Base-by-base conservation (phyloP, 2,888 invertebrate species). In the Morpho deidamia region DNA sequence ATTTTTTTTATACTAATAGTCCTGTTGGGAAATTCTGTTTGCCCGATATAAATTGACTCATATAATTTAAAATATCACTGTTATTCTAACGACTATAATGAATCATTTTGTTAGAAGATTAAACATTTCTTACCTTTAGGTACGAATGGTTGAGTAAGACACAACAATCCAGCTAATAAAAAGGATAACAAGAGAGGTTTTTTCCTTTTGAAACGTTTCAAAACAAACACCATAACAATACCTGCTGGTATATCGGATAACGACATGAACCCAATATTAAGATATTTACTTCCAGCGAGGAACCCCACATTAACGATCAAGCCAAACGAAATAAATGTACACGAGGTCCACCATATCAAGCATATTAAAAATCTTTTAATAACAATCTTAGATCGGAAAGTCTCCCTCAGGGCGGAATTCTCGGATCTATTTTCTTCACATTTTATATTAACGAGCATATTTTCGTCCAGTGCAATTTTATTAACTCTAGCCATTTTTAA, bases 231-330 rank as follows among this genome's bases (percentile, higher is more conserved):
- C 52, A 91, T 88, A 14, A 83, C 67, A 12, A 91, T 66, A 63
- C 91, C 91, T 0, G 91, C 92, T 0, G 93, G 93, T 40, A 93
- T 77, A 63, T 82, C 93, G 8, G 91, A 81, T 7, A 91, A 60
- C 0, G 91, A 76, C n/a, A 92, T 91, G 37, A 92, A 68, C 7
- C 93, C 92, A 69, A 94, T 95, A 73, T 95, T 95, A 5, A 93
- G 67, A 69, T 95, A 95, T 68, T 93, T 93, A 72, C 95, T 92
- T 0, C 95, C 95, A 48, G 92, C 91, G 40, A 95, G 77, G 0
- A 92, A 90, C 0, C 94, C 94, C 0, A 95, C 92, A 71, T 94
- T 95, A 11, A 95, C 83, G 10, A 70, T 92, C 66, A 94, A 92
- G 51, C 94, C 90, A 42, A 92, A 93, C 46, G 92, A 92, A 54